phyloP scores from a whole-genome alignment of 2,113 vertebrate genomes.

The Rhynchomys soricoides region DNA sequence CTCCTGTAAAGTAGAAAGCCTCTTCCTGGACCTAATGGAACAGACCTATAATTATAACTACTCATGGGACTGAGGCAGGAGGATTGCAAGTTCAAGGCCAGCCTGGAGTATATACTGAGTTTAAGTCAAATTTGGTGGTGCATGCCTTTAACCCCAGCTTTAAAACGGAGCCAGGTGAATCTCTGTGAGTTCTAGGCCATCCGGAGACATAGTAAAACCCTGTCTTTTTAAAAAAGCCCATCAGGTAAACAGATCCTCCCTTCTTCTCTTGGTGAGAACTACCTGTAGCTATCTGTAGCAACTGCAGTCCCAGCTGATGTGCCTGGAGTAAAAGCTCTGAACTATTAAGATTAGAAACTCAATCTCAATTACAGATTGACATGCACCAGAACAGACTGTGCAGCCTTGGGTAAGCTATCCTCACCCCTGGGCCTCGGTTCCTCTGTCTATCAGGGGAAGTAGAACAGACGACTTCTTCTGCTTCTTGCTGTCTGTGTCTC shows the following conservation, averaged over 20 bases:
- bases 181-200: too few species aligned
- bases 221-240: background rate
- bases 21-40: too few species aligned
- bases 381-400: background rate
- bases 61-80: too few species aligned
- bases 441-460: background rate
- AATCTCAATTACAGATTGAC: background rate
- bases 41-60: too few species aligned
- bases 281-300: background rate
- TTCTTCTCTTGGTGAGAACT: background rate
- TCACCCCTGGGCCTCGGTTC: background rate
- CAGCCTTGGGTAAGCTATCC: background rate
- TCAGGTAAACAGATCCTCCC: background rate
- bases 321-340: background rate
- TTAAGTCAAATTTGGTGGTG: too few species aligned
- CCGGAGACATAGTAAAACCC: too few species aligned
- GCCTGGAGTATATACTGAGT: too few species aligned
- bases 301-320: background rate
- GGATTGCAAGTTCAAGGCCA: too few species aligned
- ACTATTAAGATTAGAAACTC: background rate
- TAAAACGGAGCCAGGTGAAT: too few species aligned
- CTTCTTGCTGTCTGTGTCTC: background rate
- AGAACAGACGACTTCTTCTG: background rate
- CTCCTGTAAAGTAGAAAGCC: too few species aligned
- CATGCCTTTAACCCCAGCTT: too few species aligned